Base-by-base conservation (phyloP, 2,113 vertebrate species). In the Mugil cephalus region DNA sequence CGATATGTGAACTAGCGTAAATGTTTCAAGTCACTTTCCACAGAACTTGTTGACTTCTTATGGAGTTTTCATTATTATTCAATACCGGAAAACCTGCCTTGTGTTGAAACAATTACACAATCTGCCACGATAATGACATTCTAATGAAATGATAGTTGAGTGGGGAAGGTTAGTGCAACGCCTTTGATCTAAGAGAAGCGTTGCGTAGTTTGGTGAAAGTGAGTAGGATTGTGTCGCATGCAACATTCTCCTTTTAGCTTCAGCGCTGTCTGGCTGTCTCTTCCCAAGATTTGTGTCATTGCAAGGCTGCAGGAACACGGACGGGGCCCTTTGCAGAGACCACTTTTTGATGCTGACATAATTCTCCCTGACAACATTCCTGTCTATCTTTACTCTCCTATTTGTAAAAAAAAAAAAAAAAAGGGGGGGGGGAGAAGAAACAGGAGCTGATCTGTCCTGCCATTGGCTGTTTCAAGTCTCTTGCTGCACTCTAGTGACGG, bases 351-450 rank as follows among this genome's bases (percentile, higher is more conserved):
- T 24, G 15, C 60, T 13, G 19, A 45, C 43, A 18, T 51, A 59
- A 64, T 58, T 72, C 63, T 52, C 21, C 43, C 30, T 50, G n/a
- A 38, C 45, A 10, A 60, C 58, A 64, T 72, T 51, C 46, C 38
- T 0, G 24, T 82, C 75, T 51, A 48, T 40, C 47, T 69, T 82
- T 77, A 64, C 30, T 56, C 61, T 39, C 62, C 42, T 54, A 1
- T 55, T 30, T 50, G 18, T 51, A 84, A 69, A 55, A 82, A 47
- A 54, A 55, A 30, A 30, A 30, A 30, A 30, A 30, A n/a, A n/a
- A n/a, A n/a, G n/a, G n/a, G n/a, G n/a, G n/a, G n/a, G n/a, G 24
- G 24, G 30, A 24, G 24, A 45, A 13, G 45, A 53, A 59, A 58
- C 42, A 54, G 18, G 30, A 69, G 35, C 52, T 46, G 50, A 62